These are phyloP conservation scores for Theropithecus gelada DNA, from an alignment of 2,113 vertebrate species.

Conservation along the genomic window DNA sequence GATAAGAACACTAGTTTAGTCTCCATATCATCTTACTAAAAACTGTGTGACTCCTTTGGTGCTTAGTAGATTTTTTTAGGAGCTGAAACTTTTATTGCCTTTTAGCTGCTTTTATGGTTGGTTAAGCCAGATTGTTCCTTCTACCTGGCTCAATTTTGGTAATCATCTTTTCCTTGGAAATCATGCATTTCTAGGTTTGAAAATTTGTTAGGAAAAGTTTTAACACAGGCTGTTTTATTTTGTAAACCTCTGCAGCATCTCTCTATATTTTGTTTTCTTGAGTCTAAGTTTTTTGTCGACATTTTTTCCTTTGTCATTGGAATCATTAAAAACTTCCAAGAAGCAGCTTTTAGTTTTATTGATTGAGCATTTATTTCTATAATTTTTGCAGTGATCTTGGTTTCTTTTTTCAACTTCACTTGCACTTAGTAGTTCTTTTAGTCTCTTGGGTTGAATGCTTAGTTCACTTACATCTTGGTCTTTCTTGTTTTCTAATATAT, in stretches of 20 bases:
- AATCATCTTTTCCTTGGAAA: background rate
- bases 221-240: background rate
- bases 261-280: background rate
- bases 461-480: background rate
- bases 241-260: background rate
- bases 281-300: background rate
- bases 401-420: background rate
- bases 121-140: background rate
- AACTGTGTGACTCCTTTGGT: background rate
- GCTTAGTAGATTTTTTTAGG: background rate
- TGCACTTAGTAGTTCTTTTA: background rate
- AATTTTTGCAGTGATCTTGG: background rate
- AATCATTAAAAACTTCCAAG: background rate
- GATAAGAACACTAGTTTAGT: background rate
- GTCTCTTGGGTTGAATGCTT: background rate
- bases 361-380: background rate
- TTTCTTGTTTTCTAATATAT: background rate
- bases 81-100: background rate
- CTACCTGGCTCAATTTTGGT: background rate
- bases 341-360: background rate
- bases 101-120: background rate
- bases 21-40: background rate
- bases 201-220: background rate
- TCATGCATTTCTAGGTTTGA: background rate
- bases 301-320: background rate